phyloP scores from a whole-genome alignment of 2,113 vertebrate species.

The Vulpes vulpes region DNA sequence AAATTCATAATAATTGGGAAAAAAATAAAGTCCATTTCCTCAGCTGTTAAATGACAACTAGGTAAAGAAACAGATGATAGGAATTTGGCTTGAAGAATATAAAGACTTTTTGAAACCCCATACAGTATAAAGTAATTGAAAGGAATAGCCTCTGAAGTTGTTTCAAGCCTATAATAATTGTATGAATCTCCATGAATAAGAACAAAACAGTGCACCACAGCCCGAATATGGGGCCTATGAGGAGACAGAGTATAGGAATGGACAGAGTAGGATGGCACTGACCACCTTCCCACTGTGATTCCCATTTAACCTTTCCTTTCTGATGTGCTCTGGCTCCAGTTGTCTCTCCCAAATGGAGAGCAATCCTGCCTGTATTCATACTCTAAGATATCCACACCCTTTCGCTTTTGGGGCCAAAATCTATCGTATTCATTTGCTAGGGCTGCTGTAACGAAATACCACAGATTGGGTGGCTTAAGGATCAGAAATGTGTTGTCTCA shows the following conservation, averaged over 20 bases:
- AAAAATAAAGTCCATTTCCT: not conserved
- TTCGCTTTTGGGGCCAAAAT: not conserved
- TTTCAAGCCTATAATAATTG: not conserved
- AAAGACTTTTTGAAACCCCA: not conserved
- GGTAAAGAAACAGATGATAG: not conserved
- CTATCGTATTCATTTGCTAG: not conserved
- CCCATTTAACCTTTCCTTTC: not conserved
- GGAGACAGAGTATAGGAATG: not conserved
- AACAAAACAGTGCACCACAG: not conserved
- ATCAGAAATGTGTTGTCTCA: not conserved
- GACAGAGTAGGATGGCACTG: not conserved
- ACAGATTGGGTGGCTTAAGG: not conserved
- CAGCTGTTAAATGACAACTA: not conserved
- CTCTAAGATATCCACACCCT: not conserved
- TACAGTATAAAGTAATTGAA: not conserved
- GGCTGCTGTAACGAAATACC: not conserved
- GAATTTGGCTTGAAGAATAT: not conserved
- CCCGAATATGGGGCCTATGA: not conserved
- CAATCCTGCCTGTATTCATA: not conserved
- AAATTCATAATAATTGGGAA: conserved; percentile 13
- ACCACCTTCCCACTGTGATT: not conserved
- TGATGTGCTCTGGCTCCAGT: not conserved
- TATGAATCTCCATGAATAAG: not conserved
- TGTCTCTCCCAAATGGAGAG: not conserved
- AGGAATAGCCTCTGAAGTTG: not conserved